Conservation (phyloP, 2,888 invertebrate species). For the Cheilosia soror region DNA sequence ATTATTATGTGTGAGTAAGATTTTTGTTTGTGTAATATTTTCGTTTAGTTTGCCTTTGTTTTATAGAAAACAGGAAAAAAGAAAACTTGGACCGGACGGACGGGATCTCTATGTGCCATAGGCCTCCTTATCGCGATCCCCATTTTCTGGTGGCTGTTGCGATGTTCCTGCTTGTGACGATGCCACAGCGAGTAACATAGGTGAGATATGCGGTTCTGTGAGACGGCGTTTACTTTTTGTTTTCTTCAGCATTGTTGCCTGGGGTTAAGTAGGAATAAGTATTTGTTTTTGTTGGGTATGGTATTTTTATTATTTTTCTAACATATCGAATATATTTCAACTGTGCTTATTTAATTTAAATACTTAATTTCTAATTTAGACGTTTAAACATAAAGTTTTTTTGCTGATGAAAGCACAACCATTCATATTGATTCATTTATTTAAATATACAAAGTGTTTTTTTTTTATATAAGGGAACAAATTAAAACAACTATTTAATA, state of each 20-base stretch:
- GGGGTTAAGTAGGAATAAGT: conserved; percentile 78
- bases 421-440: conserved; percentile 43
- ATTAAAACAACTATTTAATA: conserved; percentile 64
- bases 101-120: conserved; percentile 82
- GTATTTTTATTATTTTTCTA: conserved; percentile 16
- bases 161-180: conserved; percentile 78
- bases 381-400: conserved; percentile 23
- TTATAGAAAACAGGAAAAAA: conserved; percentile 84
- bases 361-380: neutral
- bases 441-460: conserved; percentile 46
- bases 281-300: conserved; percentile 30
- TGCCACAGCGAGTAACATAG: conserved; percentile 81
- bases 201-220: conserved; percentile 91
- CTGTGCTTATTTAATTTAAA: conserved; percentile 20
- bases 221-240: conserved; percentile 98
- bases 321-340: conserved; percentile 5
- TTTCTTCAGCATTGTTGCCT: conserved; percentile 99
- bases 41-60: conserved; percentile 42
- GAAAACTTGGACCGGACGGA: conserved; percentile 84
- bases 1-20: conserved; percentile 12
- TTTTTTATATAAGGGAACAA: conserved; percentile 46
- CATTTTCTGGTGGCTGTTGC: conserved; percentile 85
- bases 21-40: conserved; percentile 16
- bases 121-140: conserved; percentile 83
- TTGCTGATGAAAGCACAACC: conserved; percentile 57